Conservation (phyloP, 2,797 vertebrate genomes). For the Sebastiscus tertius region DNA sequence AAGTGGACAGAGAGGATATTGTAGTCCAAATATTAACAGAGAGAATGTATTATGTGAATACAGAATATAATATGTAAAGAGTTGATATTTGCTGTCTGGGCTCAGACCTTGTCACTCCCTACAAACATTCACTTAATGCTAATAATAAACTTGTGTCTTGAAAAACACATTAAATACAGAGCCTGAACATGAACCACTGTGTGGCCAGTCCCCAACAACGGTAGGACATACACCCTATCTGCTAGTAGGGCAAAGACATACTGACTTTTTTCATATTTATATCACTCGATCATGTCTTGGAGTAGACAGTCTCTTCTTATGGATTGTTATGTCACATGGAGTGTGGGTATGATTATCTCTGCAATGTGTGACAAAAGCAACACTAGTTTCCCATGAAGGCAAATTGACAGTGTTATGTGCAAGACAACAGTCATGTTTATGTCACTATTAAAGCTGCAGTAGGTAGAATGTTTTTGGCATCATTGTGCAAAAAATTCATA, state of each 20-base stretch:
- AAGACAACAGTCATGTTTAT: background rate
- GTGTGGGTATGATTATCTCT: background rate
- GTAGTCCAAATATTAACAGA: conserved; percentile 34
- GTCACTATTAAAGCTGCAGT: too few relatives aligned
- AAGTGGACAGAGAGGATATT: conserved; percentile 22
- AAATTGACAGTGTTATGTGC: background rate
- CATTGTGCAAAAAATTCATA: too few relatives aligned
- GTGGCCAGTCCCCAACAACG: background rate
- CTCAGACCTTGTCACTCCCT: background rate
- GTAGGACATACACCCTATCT: background rate
- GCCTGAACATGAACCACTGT: background rate
- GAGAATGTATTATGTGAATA: conserved; percentile 1
- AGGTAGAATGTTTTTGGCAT: too few relatives aligned
- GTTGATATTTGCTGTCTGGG: background rate
- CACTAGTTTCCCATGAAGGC: background rate
- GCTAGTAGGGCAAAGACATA: background rate
- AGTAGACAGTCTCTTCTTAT: background rate
- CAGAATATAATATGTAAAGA: background rate
- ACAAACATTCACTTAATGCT: background rate
- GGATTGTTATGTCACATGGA: background rate
- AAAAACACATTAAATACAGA: background rate
- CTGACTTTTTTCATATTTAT: background rate
- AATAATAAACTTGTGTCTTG: background rate
- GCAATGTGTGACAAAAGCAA: background rate
- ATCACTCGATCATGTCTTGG: background rate